Evolutionary conservation across 2,888 invertebrate species (phyloP), one percentile per base, ranked within the genome.

Genomic region (Napeogenes sylphis): DNA sequence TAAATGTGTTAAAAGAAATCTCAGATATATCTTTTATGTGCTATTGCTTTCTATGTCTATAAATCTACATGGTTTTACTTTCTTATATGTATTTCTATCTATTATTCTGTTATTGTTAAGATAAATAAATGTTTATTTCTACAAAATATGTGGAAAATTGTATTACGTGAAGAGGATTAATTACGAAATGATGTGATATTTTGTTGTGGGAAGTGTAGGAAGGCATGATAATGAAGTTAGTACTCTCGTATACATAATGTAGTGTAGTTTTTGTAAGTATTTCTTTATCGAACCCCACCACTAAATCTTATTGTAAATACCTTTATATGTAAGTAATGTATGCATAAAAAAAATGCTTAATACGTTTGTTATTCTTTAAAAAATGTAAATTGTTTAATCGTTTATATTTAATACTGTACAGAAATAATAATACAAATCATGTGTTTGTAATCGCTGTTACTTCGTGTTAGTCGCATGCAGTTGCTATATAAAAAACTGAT

Each of bases 141-240:
- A 21, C 21, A 21, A 21, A 21, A 56, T 45, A 21, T 5, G 60
- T 56, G 42, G 55, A 56, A 54, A 45, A 54, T 42, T 42, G 45
- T 58, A 54, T 47, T 42, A 13, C 45, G 32, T 59, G 51, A 64
- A 46, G 61, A n/a, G 61, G 59, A 54, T 58, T 64, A 58, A 59
- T 62, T 64, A 62, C 53, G 64, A 58, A 64, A 61, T 60, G 73
- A 76, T 81, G 81, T 81, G 83, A 81, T 82, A 82, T 79, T 80
- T 77, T 76, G 70, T 64, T 71, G 59, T 62, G 70, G 63, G 60
- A 61, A 10, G 63, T 61, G 58, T 51, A 45, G 56, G 64, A 59
- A 57, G 45, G 4, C 8, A 56, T 30, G 57, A 35, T 54, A 56
- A 56, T 57, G 14, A 57, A 60, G 42, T 55, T 56, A 10, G 53